These are phyloP conservation scores for Lordiphosa stackelbergi DNA, from an alignment of 1,140 invertebrate species.

Conservation along the genomic window DNA sequence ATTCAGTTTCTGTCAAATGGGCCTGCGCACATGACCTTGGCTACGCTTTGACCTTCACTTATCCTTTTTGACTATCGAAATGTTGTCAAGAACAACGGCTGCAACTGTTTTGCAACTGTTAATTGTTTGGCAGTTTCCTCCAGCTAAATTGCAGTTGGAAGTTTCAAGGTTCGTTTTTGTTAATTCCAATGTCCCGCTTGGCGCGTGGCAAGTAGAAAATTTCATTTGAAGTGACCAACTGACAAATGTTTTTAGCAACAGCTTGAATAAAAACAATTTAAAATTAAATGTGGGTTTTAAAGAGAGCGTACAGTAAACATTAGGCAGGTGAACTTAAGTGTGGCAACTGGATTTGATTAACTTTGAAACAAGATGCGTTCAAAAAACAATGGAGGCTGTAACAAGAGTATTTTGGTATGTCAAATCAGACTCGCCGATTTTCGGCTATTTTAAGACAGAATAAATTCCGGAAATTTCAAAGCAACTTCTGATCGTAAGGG, in stretches of 20 bases:
- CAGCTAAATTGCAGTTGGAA: conserved; percentile 41
- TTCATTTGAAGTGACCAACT: conserved; percentile 23
- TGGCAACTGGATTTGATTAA: too few species aligned
- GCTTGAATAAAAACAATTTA: not conserved
- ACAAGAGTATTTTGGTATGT: too few species aligned
- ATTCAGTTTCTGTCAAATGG: conserved; percentile 30
- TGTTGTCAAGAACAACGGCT: conserved; percentile 20
- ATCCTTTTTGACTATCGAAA: conserved; percentile 11
- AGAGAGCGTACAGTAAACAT: too few species aligned
- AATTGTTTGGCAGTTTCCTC: conserved; percentile 46
- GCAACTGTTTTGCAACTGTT: conserved; percentile 46
- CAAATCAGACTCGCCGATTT: too few species aligned
- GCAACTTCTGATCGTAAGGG: too few species aligned
- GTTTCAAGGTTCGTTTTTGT: conserved; percentile 41
- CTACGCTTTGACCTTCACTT: conserved; percentile 37
- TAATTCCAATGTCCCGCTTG: conserved; percentile 12
- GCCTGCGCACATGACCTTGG: conserved; percentile 18
- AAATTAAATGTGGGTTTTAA: conserved; percentile 1
- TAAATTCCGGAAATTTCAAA: too few species aligned
- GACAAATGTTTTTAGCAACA: conserved; percentile 35
- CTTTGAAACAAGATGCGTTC: too few species aligned
- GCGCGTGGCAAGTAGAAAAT: conserved; percentile 54
- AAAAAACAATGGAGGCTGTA: too few species aligned
- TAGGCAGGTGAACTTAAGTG: too few species aligned
- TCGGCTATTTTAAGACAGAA: too few species aligned